Evolutionary conservation across 2,888 invertebrate genomes (phyloP).

Genomic region (Dexiosoma caninum): DNA sequence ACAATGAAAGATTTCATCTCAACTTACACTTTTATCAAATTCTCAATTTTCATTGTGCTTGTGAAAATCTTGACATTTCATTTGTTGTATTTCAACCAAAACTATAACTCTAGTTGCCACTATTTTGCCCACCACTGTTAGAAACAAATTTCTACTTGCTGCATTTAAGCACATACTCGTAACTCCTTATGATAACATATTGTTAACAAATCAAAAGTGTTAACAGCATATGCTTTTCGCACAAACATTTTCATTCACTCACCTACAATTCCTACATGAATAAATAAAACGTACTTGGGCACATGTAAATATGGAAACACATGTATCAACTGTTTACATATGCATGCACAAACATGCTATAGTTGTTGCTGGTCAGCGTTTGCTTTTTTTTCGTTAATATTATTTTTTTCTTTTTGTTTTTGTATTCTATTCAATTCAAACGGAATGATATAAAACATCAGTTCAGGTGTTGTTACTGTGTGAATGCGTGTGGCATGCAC

Average conservation of each 20-base stretch:
- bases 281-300: background rate
- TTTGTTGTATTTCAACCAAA: too few relatives aligned
- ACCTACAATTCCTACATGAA: background rate
- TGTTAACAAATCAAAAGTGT: constrained; percentile 39
- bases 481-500: constrained; percentile 24
- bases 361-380: constrained; percentile 5
- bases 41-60: too few relatives aligned
- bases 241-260: background rate
- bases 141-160: background rate
- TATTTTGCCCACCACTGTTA: background rate
- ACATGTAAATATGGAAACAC: background rate
- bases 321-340: background rate
- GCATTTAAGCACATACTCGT: background rate
- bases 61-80: too few relatives aligned
- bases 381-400: background rate
- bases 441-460: constrained; percentile 16
- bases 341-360: constrained; percentile 5
- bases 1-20: too few relatives aligned
- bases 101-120: too few relatives aligned
- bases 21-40: too few relatives aligned
- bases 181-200: constrained; percentile 1
- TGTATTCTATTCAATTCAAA: background rate
- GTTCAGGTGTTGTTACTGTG: background rate
- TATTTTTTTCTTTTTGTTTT: too few relatives aligned
- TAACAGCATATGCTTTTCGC: constrained; percentile 6